These are phyloP conservation scores for Ammodytes marinus DNA, from an alignment of 2,113 vertebrate species.

Conservation along the genomic window DNA sequence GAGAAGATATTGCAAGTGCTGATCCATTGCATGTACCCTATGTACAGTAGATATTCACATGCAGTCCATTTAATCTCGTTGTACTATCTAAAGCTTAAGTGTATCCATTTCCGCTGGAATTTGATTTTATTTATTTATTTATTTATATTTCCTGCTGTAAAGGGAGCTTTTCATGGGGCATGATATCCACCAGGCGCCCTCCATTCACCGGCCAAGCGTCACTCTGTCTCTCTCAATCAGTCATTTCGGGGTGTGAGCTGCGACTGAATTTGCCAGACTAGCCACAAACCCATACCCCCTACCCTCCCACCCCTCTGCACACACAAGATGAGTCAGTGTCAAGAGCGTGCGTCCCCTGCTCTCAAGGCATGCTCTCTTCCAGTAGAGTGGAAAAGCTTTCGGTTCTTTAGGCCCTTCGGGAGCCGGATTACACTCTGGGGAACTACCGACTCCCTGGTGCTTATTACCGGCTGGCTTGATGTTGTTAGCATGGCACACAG, in stretches of 20 bases:
- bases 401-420: conserved; percentile 46
- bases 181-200: conserved; percentile 48
- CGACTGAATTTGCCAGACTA: conserved; percentile 36
- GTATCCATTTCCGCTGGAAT: conserved; percentile 1
- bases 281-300: conserved; percentile 39
- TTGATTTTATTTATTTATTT: background rate
- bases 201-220: conserved; percentile 42
- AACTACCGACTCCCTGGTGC: conserved; percentile 37
- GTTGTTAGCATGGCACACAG: conserved; percentile 39
- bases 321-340: conserved; percentile 56
- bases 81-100: conserved; percentile 14
- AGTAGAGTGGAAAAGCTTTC: conserved; percentile 43
- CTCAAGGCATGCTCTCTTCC: conserved; percentile 48
- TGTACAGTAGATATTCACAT: background rate
- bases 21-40: background rate
- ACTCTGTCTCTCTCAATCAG: conserved; percentile 59
- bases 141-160: background rate
- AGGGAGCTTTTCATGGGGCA: conserved; percentile 35
- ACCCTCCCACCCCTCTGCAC: conserved; percentile 14
- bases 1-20: background rate
- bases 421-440: conserved; percentile 47
- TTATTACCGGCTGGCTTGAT: conserved; percentile 5
- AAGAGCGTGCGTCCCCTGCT: conserved; percentile 33
- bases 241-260: conserved; percentile 44
- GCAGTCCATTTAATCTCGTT: conserved; percentile 8